A percentile compares a stretch with the other conserved stretches of the same genome.
Conservation (phyloP, 64 coral and sea anemone species). For the Pocillopora verrucosa region DNA sequence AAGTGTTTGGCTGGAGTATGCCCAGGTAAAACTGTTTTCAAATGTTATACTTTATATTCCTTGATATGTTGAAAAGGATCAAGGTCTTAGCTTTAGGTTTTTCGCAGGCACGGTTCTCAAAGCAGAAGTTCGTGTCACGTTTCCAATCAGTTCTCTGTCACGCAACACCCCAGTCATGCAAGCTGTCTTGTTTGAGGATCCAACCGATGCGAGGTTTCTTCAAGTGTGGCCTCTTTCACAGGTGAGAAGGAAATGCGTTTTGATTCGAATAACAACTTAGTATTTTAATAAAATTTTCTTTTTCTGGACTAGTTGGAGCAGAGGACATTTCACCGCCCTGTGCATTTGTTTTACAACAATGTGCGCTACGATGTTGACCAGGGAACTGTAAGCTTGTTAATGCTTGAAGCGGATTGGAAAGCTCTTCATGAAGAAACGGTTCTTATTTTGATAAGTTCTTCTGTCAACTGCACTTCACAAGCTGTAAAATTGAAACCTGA, state of each 20-base stretch:
- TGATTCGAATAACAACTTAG: neutral
- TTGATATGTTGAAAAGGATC: neutral
- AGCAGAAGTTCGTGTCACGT: slow-evolving; percentile 15
- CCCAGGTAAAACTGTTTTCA: neutral
- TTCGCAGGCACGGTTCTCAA: neutral
- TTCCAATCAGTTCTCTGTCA: neutral
- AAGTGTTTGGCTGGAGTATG: slow-evolving; percentile 20
- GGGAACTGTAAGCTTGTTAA: slow-evolving; percentile 2
- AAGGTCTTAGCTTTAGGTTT: neutral
- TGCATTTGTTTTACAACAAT: slow-evolving; percentile 41
- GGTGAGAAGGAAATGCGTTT: neutral
- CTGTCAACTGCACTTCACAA: neutral
- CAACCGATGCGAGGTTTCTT: slow-evolving; percentile 7
- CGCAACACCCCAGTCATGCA: slow-evolving; percentile 38
- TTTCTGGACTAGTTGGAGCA: slow-evolving; percentile 19
- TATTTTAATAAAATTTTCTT: neutral
- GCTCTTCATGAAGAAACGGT: slow-evolving; percentile 6
- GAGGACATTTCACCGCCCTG: slow-evolving; percentile 27
- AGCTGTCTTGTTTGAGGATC: slow-evolving; percentile 36
- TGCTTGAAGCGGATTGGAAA: slow-evolving; percentile 33
- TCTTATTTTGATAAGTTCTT: slow-evolving; percentile 17
- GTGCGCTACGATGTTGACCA: slow-evolving; percentile 11
- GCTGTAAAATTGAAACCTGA: neutral
- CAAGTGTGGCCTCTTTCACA: slow-evolving; percentile 4
- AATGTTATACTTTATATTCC: neutral